A percentile compares a stretch with the other conserved stretches of the same genome.
Evolutionary conservation across 2,797 vertebrate species (phyloP).

Genomic region (Moxostoma hubbsi): DNA sequence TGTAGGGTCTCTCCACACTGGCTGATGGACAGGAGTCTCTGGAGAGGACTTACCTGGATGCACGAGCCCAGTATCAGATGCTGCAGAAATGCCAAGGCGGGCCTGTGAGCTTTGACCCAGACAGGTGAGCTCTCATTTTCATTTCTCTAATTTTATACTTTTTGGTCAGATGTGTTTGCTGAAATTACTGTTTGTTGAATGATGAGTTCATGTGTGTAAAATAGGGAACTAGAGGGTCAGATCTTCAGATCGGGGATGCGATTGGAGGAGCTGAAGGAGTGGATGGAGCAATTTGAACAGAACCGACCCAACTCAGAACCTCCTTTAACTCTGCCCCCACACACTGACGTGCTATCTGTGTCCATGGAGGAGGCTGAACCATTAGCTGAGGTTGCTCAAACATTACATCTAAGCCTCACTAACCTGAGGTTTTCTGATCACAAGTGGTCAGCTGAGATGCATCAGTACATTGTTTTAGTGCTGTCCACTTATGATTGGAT

Average conservation of each 20-base stretch:
- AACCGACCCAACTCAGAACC: constrained; percentile 42
- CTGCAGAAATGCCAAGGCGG: constrained; percentile 59
- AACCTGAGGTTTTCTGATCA: too few species aligned
- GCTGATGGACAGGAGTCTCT: constrained; percentile 76
- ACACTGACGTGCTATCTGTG: not conserved
- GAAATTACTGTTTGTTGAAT: not conserved
- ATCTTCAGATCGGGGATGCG: constrained; percentile 83
- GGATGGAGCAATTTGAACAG: constrained; percentile 60
- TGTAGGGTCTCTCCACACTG: constrained; percentile 78
- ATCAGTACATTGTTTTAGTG: too few species aligned
- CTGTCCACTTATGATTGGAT: too few species aligned
- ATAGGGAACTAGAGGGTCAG: constrained; percentile 84
- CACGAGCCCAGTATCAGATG: constrained; percentile 70
- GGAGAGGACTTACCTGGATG: constrained; percentile 82
- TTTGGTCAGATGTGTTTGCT: not conserved
- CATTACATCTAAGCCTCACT: too few species aligned
- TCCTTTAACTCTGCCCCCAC: constrained; percentile 34
- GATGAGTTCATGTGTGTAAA: constrained; percentile 11
- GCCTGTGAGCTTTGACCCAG: constrained; percentile 75
- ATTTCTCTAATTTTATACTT: not conserved
- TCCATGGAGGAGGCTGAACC: constrained; percentile 49
- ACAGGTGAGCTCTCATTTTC: constrained; percentile 74
- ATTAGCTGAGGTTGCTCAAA: constrained; percentile 64
- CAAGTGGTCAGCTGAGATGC: too few species aligned
- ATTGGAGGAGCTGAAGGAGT: constrained; percentile 86